Base-by-base conservation (phyloP, 2,797 vertebrate genomes). In the Petrocephalus schoutedeni region DNA sequence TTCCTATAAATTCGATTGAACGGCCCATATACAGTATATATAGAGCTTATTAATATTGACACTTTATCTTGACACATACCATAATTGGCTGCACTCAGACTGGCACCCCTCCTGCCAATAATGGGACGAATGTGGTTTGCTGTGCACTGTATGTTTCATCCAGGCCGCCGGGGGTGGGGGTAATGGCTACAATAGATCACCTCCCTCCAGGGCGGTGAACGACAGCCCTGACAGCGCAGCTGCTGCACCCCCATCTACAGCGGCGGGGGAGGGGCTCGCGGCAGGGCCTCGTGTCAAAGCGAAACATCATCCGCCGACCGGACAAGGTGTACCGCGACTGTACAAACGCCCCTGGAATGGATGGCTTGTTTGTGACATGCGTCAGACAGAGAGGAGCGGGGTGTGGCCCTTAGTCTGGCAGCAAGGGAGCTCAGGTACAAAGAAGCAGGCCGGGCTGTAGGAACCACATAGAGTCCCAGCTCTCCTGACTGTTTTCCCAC, bases 391-490 rank as follows among this genome's bases (percentile, higher is more conserved):
- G 64, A 16, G 12, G 64, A 12, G 0, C 14, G 8, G 86, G n/a
- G 64, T 1, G 12, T 51, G 45, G 8, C n/a, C 10, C 14, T 16
- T 41, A 58, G 19, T 36, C 59, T 14, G 23, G 5, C 16, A 71
- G 49, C 19, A 3, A 51, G 49, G 61, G 61, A 49, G 23, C 19
- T 61, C 21, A 1, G 58, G 58, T 84, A 67, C 21, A 80, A 49
- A 80, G 19, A 28, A 0, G 89, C 86, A 87, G 84, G 89, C 86
- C 58, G 88, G 88, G 88, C 89, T 90, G 83, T 88, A 87, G 88
- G 90, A 91, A 92, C 90, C 91, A 91, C 90, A 90, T 88, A 87
- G 67, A 36, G 23, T 16, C 77, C 19, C 59, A 28, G 21, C 28
- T 45, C 28, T 9, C n/a, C 89, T 89, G 90, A 90, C 86, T 19